phyloP scores from a whole-genome alignment of 64 coral and sea anemone genomes.

The Hydrozoanthus tunicans region DNA sequence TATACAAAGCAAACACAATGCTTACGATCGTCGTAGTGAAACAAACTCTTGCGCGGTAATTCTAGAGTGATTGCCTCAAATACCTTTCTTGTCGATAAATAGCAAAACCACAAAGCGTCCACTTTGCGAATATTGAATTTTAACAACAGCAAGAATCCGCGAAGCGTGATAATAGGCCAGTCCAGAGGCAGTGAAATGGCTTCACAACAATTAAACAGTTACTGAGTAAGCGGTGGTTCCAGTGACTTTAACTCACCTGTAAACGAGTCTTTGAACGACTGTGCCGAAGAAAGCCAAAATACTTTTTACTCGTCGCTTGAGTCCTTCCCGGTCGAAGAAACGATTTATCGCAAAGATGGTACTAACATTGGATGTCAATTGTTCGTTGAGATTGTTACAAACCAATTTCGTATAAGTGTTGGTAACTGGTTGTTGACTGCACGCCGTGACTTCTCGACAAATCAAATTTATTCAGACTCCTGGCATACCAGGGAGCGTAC shows the following conservation, averaged over 20 bases:
- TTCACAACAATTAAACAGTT: constrained; percentile 19
- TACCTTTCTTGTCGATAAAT: background rate
- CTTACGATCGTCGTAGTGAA: background rate
- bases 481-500: constrained; percentile 22
- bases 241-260: constrained; percentile 6
- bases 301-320: background rate
- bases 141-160: background rate
- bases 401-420: constrained; percentile 8
- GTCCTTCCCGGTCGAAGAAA: background rate
- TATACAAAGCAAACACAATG: background rate
- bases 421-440: background rate
- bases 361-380: background rate
- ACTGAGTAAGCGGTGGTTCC: background rate
- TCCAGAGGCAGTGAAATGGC: background rate
- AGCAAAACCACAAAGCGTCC: constrained; percentile 42
- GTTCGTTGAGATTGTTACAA: constrained; percentile 30
- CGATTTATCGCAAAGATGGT: background rate
- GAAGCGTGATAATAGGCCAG: background rate
- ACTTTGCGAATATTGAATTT: constrained; percentile 1
- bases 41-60: background rate
- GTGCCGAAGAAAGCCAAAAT: background rate
- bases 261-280: background rate
- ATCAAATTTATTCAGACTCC: constrained; percentile 32
- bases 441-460: constrained; percentile 9
- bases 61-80: background rate